Conservation (phyloP, 2,888 invertebrate species). For the Drosophila colorata region DNA sequence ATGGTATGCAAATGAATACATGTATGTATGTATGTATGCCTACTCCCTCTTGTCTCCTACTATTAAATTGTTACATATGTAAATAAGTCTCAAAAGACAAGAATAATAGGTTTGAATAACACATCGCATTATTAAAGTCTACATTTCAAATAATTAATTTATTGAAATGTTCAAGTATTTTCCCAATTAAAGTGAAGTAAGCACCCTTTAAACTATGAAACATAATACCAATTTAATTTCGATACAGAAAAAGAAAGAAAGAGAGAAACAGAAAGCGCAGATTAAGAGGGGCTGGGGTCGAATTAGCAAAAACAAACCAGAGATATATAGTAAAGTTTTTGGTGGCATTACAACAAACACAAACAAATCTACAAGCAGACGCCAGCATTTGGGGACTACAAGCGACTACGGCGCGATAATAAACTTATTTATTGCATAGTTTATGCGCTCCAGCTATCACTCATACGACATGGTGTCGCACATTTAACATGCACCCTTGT, state of each 20-base stretch:
- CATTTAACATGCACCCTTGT: slow-evolving; percentile 75
- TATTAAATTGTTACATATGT: not conserved
- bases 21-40: not conserved
- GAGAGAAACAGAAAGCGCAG: not conserved
- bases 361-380: slow-evolving; percentile 7
- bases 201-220: no score
- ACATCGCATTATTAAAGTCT: not conserved
- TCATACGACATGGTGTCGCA: slow-evolving; percentile 74
- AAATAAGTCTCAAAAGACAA: not conserved
- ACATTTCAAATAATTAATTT: no score
- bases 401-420: slow-evolving; percentile 63
- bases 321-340: slow-evolving; percentile 43
- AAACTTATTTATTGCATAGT: slow-evolving; percentile 83
- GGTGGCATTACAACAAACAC: slow-evolving; percentile 7
- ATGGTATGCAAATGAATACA: no score
- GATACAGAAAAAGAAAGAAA: not conserved
- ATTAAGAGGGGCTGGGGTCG: slow-evolving; percentile 2
- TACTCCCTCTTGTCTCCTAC: no score
- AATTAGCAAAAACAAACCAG: slow-evolving; percentile 28
- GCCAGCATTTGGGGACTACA: slow-evolving; percentile 31
- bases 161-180: not conserved
- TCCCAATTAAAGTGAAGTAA: no score
- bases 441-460: slow-evolving; percentile 79
- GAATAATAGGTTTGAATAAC: not conserved
- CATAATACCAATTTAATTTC: not conserved